Evolutionary conservation across 1,140 invertebrate species (phyloP).

Genomic region (Drosophila bocqueti): DNA sequence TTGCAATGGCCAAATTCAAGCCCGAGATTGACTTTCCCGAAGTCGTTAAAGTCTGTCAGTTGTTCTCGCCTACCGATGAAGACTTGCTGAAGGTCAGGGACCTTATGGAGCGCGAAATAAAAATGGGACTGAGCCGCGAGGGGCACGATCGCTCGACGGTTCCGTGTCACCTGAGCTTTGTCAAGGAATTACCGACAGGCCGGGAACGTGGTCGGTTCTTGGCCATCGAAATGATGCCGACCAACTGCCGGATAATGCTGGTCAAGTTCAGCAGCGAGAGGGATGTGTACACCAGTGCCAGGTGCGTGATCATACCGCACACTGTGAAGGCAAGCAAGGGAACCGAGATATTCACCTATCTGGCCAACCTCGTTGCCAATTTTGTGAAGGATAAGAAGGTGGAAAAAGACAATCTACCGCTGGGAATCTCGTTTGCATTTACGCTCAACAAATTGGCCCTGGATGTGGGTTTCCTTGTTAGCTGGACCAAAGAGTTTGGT

Average conservation of each 20-base stretch:
- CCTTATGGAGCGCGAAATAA: constrained; percentile 86
- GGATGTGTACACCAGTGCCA: constrained; percentile 96
- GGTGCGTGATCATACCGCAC: constrained; percentile 97
- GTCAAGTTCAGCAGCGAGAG: constrained; percentile 93
- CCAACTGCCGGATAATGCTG: constrained; percentile 98
- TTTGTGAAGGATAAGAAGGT: constrained; percentile 94
- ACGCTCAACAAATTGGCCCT: constrained; percentile 96
- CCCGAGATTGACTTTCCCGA: constrained; percentile 59
- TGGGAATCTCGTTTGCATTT: constrained; percentile 99
- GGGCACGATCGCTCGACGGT: constrained; percentile 91
- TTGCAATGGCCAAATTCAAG: constrained; percentile 12
- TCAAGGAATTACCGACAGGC: constrained; percentile 97
- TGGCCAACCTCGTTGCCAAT: constrained; percentile 96
- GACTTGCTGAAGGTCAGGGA: constrained; percentile 32
- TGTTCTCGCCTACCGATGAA: constrained; percentile 29
- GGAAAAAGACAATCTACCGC: constrained; percentile 86
- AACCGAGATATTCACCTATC: constrained; percentile 96
- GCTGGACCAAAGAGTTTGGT: constrained; percentile 91
- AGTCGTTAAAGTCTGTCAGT: constrained; percentile 49
- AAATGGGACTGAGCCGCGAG: constrained; percentile 91
- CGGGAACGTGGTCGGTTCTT: constrained; percentile 97
- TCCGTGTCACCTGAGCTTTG: constrained; percentile 97
- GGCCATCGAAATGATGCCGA: constrained; percentile 98
- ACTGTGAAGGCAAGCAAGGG: constrained; percentile 96
- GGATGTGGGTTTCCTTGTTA: constrained; percentile 93